phyloP scores from a whole-genome alignment of 64 coral and sea anemone species.

The Dendrophyllia cribrosa region DNA sequence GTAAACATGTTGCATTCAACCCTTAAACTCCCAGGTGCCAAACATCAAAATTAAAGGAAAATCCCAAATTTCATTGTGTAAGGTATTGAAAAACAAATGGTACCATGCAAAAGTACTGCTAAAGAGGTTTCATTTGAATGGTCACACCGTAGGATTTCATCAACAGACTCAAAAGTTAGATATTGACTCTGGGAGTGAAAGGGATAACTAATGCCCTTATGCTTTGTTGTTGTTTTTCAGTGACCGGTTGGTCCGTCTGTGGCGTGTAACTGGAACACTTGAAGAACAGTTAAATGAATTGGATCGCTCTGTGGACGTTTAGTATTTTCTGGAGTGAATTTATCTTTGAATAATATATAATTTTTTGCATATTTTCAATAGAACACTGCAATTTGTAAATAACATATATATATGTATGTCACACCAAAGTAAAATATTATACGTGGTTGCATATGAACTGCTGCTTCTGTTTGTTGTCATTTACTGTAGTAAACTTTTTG shows the following conservation, averaged over 20 bases:
- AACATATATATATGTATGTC: neutral
- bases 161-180: too few relatives aligned
- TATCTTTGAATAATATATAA: neutral
- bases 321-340: neutral
- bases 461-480: neutral
- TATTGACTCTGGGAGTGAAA: neutral
- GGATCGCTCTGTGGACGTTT: constrained; percentile 44
- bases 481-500: too few relatives aligned
- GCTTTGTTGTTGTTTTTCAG: constrained; percentile 13
- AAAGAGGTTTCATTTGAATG: too few relatives aligned
- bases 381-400: constrained; percentile 34
- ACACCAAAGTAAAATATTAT: neutral
- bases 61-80: too few relatives aligned
- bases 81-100: too few relatives aligned
- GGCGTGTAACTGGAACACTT: constrained; percentile 74
- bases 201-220: neutral
- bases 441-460: neutral
- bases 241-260: constrained; percentile 82
- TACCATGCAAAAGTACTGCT: too few relatives aligned
- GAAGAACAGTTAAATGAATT: constrained; percentile 75
- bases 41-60: too few relatives aligned
- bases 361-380: constrained; percentile 16
- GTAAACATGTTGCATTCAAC: too few relatives aligned
- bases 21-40: too few relatives aligned
- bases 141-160: too few relatives aligned